These are phyloP conservation scores for Microcebus murinus DNA, from an alignment of 2,113 vertebrate species.

Conservation along the genomic window DNA sequence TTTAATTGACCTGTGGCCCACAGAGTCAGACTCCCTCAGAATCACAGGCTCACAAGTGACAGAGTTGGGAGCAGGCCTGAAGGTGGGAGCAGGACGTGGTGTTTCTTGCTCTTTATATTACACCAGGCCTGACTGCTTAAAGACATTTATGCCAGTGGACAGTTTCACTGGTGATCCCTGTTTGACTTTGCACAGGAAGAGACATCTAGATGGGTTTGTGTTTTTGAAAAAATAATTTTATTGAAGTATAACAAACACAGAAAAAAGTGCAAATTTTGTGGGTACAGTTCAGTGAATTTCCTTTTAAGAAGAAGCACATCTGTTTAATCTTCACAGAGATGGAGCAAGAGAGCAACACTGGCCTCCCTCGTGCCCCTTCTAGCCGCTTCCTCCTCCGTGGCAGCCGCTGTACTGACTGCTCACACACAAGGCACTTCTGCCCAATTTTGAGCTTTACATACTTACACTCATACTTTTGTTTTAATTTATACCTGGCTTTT, in stretches of 20 bases:
- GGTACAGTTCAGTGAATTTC: background rate
- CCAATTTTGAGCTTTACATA: background rate
- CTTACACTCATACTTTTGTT: background rate
- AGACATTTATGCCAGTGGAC: background rate
- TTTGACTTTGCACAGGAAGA: background rate
- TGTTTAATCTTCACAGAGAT: background rate
- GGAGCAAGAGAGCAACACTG: background rate
- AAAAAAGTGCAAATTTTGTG: background rate
- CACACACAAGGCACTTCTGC: background rate
- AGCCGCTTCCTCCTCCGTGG: background rate
- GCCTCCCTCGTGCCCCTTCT: background rate
- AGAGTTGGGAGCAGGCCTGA: background rate
- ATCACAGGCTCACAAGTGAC: background rate
- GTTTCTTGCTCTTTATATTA: background rate
- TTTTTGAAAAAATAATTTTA: background rate
- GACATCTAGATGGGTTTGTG: background rate
- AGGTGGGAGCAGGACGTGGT: background rate
- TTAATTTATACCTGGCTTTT: background rate
- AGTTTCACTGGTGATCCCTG: background rate
- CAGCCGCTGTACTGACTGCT: background rate
- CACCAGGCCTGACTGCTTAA: background rate
- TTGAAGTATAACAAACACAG: background rate
- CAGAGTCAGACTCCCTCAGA: background rate
- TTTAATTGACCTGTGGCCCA: background rate
- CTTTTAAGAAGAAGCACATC: background rate